phyloP scores from a whole-genome alignment of 1,140 invertebrate species.

The Ceratosolen fusciceps region DNA sequence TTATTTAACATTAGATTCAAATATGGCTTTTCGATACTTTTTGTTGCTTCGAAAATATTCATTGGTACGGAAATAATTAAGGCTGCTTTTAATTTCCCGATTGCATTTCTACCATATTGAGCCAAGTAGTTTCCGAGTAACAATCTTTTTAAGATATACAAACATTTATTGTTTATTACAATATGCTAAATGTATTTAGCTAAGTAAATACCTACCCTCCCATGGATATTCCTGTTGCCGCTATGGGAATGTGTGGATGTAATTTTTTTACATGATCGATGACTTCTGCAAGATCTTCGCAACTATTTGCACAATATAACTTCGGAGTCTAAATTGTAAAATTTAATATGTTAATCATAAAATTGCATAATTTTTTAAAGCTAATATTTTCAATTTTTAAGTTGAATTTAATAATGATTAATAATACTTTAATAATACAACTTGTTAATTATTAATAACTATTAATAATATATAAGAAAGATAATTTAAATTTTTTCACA shows the following conservation, averaged over 20 bases:
- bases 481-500: too few species aligned
- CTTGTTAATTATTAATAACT: too few species aligned
- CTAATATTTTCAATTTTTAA: too few species aligned
- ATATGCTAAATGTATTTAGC: background rate
- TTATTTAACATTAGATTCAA: conserved; percentile 83
- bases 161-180: background rate
- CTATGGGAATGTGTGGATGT: conserved; percentile 76
- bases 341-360: too few species aligned
- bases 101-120: conserved; percentile 73
- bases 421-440: too few species aligned
- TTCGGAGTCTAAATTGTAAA: conserved; percentile 76
- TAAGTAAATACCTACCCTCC: conserved; percentile 72
- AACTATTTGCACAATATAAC: conserved; percentile 85
- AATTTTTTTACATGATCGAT: conserved; percentile 77
- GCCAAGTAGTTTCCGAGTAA: conserved; percentile 84
- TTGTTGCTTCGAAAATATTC: conserved; percentile 80
- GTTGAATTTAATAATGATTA: too few species aligned
- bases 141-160: conserved; percentile 67
- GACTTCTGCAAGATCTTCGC: conserved; percentile 83
- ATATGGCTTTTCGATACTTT: conserved; percentile 81
- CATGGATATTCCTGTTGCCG: conserved; percentile 85
- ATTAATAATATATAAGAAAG: too few species aligned
- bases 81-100: conserved; percentile 75
- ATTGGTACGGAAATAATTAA: conserved; percentile 86
- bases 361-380: too few species aligned